Evolutionary conservation across 2,113 vertebrate species (phyloP), one percentile per base, ranked within the genome.

Genomic region (Engraulis encrasicolus): DNA sequence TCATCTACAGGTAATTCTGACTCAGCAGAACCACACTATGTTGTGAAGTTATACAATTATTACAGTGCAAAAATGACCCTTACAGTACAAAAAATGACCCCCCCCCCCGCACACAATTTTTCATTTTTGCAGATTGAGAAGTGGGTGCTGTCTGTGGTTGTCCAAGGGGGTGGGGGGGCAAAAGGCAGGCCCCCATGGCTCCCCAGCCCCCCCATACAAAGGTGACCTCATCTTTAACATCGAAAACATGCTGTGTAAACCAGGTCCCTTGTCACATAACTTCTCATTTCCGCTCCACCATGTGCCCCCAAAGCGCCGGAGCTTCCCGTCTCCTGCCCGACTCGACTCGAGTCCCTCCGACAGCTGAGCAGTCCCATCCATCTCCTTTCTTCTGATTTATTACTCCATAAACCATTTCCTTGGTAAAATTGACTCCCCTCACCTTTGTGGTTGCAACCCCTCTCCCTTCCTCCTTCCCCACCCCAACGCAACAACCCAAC

Each of bases 351-450:
- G n/a, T n/a, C n/a, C n/a, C n/a, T n/a, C 45, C 78, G 61, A 78
- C 77, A 84, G 74, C 78, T 85, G 83, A 83, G 84, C 77, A 20
- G 23, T 77, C 79, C 19, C 17, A 83, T 82, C 84, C 78, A 74
- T 85, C 82, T 85, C 81, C 54, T 31, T 36, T 15, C 20, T 31
- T n/a, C 71, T 85, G 87, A 88, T 89, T 91, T 91, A 89, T 89
- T 66, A 50, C 86, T 85, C 88, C 87, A 86, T 91, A 88, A 91
- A 88, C 81, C 87, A 86, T 89, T 88, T 89, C 86, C 87, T 85
- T 81, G 36, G 54, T 52, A 85, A 89, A 84, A 91, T 91, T 88
- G 88, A 88, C 87, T 91, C 61, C 7, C 74, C 38, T 81, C 81
- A 80, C 83, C 80, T 74, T 84, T 85, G 81, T 77, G 78, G 79